Evolutionary conservation across 2,888 invertebrate species (phyloP).

Genomic region (Choristoneura rosaceana): DNA sequence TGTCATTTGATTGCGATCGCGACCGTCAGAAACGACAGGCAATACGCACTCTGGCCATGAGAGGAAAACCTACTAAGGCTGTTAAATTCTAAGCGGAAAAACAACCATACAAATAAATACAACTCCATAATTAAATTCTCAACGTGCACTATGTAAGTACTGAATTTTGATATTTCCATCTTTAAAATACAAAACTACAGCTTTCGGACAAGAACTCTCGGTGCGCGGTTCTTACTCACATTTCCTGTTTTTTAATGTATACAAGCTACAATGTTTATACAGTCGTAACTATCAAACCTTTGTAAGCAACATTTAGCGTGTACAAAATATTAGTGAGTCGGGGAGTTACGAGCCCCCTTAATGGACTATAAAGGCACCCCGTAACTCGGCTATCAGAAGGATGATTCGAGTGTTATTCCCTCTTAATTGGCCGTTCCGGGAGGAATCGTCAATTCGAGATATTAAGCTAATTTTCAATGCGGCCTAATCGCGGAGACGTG

Average conservation of each 20-base stretch:
- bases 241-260: not conserved
- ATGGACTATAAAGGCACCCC: slow-evolving; percentile 83
- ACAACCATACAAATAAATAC: too few relatives aligned
- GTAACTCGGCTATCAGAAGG: slow-evolving; percentile 81
- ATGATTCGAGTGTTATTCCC: slow-evolving; percentile 81
- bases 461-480: slow-evolving; percentile 85
- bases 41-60: too few relatives aligned
- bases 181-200: too few relatives aligned
- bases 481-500: slow-evolving; percentile 79
- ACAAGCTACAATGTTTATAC: slow-evolving; percentile 5
- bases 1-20: too few relatives aligned
- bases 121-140: too few relatives aligned
- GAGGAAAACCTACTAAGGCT: too few relatives aligned
- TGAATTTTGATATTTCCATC: too few relatives aligned
- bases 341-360: slow-evolving; percentile 64
- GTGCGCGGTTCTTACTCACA: too few relatives aligned
- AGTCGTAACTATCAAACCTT: slow-evolving; percentile 51
- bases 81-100: too few relatives aligned
- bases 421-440: slow-evolving; percentile 83
- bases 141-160: too few relatives aligned
- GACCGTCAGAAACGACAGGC: too few relatives aligned
- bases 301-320: slow-evolving; percentile 57
- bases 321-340: slow-evolving; percentile 51
- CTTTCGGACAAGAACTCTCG: too few relatives aligned
- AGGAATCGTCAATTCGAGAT: slow-evolving; percentile 84